Evolutionary conservation across 2,113 vertebrate genomes (phyloP).

Genomic region (Strigops habroptila): DNA sequence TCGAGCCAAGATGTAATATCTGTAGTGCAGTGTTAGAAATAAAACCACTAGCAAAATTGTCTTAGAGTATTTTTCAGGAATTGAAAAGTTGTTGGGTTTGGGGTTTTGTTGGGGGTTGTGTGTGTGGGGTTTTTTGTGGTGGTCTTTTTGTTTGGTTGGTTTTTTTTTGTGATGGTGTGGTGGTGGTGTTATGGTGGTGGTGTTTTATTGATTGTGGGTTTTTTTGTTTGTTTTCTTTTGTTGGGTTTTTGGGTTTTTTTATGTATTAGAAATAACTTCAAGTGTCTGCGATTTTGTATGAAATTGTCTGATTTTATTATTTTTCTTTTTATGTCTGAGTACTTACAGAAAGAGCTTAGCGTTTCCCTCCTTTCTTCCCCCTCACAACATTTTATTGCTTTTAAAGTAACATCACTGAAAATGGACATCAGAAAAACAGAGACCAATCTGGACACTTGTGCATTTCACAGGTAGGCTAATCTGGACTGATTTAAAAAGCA

Average conservation of each 20-base stretch:
- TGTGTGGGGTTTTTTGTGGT: too few relatives aligned
- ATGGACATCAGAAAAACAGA: background rate
- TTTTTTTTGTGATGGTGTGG: too few relatives aligned
- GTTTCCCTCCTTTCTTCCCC: background rate
- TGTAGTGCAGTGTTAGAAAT: constrained; percentile 5
- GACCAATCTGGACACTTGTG: background rate
- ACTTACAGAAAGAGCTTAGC: background rate
- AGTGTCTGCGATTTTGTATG: background rate
- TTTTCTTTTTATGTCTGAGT: background rate
- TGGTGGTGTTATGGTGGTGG: too few relatives aligned
- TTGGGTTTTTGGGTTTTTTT: background rate
- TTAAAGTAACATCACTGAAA: background rate
- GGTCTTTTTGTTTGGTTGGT: too few relatives aligned
- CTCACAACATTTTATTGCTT: background rate
- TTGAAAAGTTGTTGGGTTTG: background rate
- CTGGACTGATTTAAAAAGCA: background rate
- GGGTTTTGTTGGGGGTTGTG: too few relatives aligned
- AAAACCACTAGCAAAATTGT: background rate
- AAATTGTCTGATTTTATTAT: background rate
- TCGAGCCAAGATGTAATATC: background rate
- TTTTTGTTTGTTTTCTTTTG: too few relatives aligned
- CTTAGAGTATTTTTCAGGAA: background rate
- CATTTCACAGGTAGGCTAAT: background rate
- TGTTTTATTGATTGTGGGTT: too few relatives aligned
- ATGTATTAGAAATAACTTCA: background rate